phyloP scores from a whole-genome alignment of 2,888 invertebrate genomes.

The Clepsis dumicolana region DNA sequence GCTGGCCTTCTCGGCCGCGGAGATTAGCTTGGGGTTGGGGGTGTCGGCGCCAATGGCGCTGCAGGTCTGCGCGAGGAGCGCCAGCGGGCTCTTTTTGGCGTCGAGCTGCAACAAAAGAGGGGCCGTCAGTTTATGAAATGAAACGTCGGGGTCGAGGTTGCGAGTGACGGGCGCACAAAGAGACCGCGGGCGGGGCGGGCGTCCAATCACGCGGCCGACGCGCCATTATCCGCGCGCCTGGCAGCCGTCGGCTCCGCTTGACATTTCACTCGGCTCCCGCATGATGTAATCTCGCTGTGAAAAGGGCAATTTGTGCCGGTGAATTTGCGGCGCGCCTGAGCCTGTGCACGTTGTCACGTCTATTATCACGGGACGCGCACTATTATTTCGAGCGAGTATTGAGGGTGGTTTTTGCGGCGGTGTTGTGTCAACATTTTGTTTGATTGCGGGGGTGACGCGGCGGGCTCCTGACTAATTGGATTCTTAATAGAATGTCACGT shows the following conservation, averaged over 20 bases:
- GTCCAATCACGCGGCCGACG: slow-evolving; percentile 86
- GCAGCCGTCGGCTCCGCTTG: slow-evolving; percentile 86
- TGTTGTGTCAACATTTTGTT: slow-evolving; percentile 54
- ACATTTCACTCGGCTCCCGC: slow-evolving; percentile 86
- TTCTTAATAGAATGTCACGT: slow-evolving; percentile 25
- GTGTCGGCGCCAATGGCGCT: slow-evolving; percentile 98
- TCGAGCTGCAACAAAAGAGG: slow-evolving; percentile 94
- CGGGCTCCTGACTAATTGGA: slow-evolving; percentile 34
- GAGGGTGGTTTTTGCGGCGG: slow-evolving; percentile 51
- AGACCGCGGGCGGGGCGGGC: slow-evolving; percentile 73
- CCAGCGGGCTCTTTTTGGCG: slow-evolving; percentile 98
- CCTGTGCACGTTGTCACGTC: slow-evolving; percentile 82
- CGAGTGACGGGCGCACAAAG: slow-evolving; percentile 83
- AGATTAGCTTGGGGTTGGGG: slow-evolving; percentile 91
- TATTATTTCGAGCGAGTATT: slow-evolving; percentile 58
- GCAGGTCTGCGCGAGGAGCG: slow-evolving; percentile 98
- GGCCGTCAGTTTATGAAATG: slow-evolving; percentile 75
- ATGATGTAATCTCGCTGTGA: slow-evolving; percentile 87
- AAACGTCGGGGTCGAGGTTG: slow-evolving; percentile 82
- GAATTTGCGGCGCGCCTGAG: slow-evolving; percentile 84
- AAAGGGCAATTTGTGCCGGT: slow-evolving; percentile 86
- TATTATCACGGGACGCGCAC: slow-evolving; percentile 66
- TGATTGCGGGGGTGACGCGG: slow-evolving; percentile 33
- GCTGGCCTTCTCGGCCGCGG: slow-evolving; percentile 90
- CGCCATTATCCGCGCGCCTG: slow-evolving; percentile 86